A percentile compares a stretch with the other conserved stretches of the same genome.
Evolutionary conservation across 2,113 vertebrate species (phyloP).

Genomic region (Eptesicus fuscus): DNA sequence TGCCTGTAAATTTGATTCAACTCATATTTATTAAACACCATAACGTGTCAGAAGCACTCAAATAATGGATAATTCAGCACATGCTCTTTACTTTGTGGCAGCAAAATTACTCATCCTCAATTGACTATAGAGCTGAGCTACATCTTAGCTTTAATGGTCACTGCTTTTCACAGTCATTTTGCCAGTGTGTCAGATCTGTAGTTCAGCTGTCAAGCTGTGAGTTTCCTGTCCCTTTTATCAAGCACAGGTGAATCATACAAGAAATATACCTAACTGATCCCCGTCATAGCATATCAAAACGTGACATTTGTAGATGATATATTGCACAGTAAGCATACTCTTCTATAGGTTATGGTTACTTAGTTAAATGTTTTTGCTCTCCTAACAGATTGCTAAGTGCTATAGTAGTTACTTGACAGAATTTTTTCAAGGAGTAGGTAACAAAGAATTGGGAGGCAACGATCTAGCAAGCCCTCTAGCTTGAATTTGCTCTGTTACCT

Average conservation of each 20-base stretch:
- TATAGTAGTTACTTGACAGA: neutral
- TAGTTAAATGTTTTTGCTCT: constrained; percentile 1
- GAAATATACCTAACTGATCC: neutral
- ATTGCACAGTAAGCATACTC: neutral
- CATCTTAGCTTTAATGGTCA: neutral
- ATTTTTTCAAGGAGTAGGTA: constrained; percentile 24
- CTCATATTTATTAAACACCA: neutral
- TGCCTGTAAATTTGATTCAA: neutral
- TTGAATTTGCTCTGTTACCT: neutral
- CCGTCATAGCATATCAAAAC: neutral
- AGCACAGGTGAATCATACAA: neutral
- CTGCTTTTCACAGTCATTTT: neutral
- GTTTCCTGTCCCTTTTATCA: neutral
- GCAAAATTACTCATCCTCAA: neutral
- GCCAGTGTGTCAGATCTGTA: neutral
- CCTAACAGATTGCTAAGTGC: neutral
- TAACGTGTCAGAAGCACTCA: neutral
- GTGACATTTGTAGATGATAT: neutral
- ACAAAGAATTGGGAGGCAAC: neutral
- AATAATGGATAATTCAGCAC: neutral
- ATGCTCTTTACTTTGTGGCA: neutral
- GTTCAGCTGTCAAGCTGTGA: neutral
- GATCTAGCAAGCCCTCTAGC: neutral
- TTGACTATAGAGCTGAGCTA: neutral
- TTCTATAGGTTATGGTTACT: neutral